Percentiles rank a stretch among this genome's conserved stretches.
Evolutionary conservation across 2,797 vertebrate species (phyloP).

Genomic region (Hoplostethus atlanticus): DNA sequence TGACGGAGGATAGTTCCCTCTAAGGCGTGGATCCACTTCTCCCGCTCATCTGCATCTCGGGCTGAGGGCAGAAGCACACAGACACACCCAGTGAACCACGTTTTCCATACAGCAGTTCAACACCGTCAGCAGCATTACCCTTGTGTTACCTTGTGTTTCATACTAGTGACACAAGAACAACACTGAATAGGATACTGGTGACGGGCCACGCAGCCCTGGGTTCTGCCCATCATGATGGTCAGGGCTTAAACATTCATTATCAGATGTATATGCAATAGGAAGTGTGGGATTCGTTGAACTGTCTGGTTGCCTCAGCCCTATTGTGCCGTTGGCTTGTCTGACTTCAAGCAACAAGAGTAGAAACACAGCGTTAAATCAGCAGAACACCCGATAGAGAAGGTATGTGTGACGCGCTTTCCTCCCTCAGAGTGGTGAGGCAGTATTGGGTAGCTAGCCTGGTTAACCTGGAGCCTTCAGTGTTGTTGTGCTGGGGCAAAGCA

Average conservation of each 20-base stretch:
- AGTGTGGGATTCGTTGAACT: not conserved
- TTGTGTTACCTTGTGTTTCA: slow-evolving; percentile 4
- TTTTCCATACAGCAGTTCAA: slow-evolving; percentile 42
- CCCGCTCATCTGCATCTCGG: slow-evolving; percentile 97
- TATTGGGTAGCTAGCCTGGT: not conserved
- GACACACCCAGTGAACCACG: slow-evolving; percentile 61
- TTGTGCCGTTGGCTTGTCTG: not conserved
- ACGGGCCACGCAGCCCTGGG: slow-evolving; percentile 1
- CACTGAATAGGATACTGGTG: slow-evolving; percentile 42
- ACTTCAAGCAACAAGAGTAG: not conserved
- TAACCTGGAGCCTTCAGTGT: slow-evolving; percentile 6
- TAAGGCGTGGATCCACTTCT: slow-evolving; percentile 99
- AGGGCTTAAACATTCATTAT: not conserved
- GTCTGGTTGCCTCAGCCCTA: not conserved
- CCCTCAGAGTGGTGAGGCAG: not conserved
- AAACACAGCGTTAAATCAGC: not conserved
- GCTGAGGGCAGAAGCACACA: slow-evolving; percentile 82
- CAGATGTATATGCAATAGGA: not conserved
- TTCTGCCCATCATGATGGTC: not conserved
- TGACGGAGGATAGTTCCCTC: slow-evolving; percentile 99
- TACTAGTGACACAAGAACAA: slow-evolving; percentile 21
- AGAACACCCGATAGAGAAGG: not conserved
- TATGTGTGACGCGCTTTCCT: not conserved
- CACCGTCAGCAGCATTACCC: slow-evolving; percentile 30
- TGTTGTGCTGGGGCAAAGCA: slow-evolving; percentile 9